Evolutionary conservation across 2,113 vertebrate genomes (phyloP), one percentile per base, ranked within the genome.

Genomic region (Uropsilus gracilis): DNA sequence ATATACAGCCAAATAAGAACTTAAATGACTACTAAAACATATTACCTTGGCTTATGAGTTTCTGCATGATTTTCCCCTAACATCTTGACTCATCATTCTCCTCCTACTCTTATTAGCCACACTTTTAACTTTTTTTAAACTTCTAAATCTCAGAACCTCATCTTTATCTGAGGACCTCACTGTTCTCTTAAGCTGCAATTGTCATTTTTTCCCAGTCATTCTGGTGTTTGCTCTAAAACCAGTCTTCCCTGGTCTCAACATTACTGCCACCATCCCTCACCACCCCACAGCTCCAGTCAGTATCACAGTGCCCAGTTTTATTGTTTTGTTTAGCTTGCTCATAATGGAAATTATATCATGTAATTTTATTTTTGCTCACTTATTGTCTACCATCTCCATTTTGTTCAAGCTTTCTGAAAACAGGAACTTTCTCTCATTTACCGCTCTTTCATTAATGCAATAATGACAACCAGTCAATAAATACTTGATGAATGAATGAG

Each of bases 381-480:
- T 69, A 28, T 59, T 18, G 61, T 77, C 71, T 89, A 37, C 71
- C 86, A 37, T 75, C 24, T 73, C 84, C 50, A 81, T 66, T 18
- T 44, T 76, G 13, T 6, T 59, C 64, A 78, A 89, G 10, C 61
- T 64, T 76, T 5, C 37, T n/a, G 61, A 91, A 46, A 76, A 30
- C 44, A 76, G 20, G 42, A 30, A 28, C 46, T 61, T 71, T n/a
- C 12, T 24, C 26, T 34, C 72, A 44, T 17, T 88, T 16, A 68
- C 11, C 17, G 2, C 39, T 72, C 32, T 57, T 28, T 71, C 34
- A 87, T n/a, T 13, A 78, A 11, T 64, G 48, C 32, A 48, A n/a
- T 57, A 50, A 85, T 86, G 85, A 83, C 69, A 59, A 2, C 61
- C 37, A 76, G 57, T 88, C 84, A 89, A 72, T 86, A 77, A 57